A percentile compares a stretch with the other conserved stretches of the same genome.
Evolutionary conservation across 2,888 invertebrate species (phyloP).

Genomic region (Dioctria linearis): DNA sequence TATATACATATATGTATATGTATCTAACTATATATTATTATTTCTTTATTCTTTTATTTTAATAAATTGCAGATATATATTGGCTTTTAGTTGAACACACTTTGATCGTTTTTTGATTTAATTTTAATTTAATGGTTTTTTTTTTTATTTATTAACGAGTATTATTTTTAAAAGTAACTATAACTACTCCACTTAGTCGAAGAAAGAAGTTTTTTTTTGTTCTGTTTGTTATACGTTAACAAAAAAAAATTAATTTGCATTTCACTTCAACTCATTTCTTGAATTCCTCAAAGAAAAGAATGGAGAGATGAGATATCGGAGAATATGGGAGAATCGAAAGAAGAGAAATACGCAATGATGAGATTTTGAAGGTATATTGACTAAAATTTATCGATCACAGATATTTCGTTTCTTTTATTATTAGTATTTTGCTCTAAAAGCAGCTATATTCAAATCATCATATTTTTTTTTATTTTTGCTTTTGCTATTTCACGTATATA

Average conservation of each 20-base stretch:
- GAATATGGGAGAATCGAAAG: slow-evolving; percentile 11
- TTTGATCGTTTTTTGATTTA: slow-evolving; percentile 36
- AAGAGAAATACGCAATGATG: slow-evolving; percentile 7
- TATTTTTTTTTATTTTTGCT: background rate
- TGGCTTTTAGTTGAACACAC: slow-evolving; percentile 51
- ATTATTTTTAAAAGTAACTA: slow-evolving; percentile 11
- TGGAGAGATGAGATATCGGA: slow-evolving; percentile 27
- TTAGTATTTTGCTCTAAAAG: background rate
- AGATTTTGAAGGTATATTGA: slow-evolving; percentile 52
- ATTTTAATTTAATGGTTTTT: background rate
- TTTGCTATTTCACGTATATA: background rate
- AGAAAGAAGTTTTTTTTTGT: slow-evolving; percentile 22
- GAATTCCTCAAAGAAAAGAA: slow-evolving; percentile 16
- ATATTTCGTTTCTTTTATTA: slow-evolving; percentile 49
- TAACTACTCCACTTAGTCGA: slow-evolving; percentile 3
- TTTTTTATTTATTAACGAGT: slow-evolving; percentile 19
- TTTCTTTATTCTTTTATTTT: background rate
- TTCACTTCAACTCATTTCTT: slow-evolving; percentile 41
- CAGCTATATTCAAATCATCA: too few relatives aligned
- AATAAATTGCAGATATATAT: slow-evolving; percentile 7
- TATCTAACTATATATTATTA: slow-evolving; percentile 49
- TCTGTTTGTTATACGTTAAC: slow-evolving; percentile 35
- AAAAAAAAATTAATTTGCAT: slow-evolving; percentile 31
- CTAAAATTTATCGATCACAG: slow-evolving; percentile 58
- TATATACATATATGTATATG: slow-evolving; percentile 53